phyloP scores from a whole-genome alignment of 2,797 vertebrate species.

The Sciaenops ocellatus region DNA sequence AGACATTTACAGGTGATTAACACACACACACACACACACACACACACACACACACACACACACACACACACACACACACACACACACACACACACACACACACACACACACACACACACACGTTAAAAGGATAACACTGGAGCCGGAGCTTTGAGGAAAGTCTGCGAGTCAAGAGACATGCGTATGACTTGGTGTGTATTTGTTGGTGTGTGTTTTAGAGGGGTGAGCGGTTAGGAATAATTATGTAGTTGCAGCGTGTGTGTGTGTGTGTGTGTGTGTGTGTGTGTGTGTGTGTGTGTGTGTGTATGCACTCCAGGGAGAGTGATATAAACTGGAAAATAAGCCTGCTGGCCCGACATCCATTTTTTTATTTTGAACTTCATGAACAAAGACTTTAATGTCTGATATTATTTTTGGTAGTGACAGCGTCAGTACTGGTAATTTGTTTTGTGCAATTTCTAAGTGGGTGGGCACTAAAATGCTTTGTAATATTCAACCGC shows the following conservation, averaged over 20 bases:
- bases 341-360: constrained; percentile 33
- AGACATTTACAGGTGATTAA: constrained; percentile 62
- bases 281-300: constrained; percentile 1
- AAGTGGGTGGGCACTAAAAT: not conserved
- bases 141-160: constrained; percentile 13
- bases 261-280: too few species aligned
- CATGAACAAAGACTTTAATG: not conserved
- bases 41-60: not conserved
- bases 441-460: not conserved
- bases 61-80: constrained; percentile 4
- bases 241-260: constrained; percentile 17
- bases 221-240: constrained; percentile 29
- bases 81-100: constrained; percentile 21
- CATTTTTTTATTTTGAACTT: not conserved
- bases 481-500: too few species aligned
- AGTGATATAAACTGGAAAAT: constrained; percentile 44
- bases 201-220: constrained; percentile 1
- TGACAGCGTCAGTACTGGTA: not conserved
- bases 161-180: constrained; percentile 21
- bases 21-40: constrained; percentile 21
- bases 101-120: not conserved
- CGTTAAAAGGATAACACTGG: constrained; percentile 37
- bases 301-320: constrained; percentile 43
- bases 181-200: not conserved
- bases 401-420: not conserved